These are phyloP conservation scores for Salticus scenicus DNA, from an alignment of 2,888 invertebrate species.

Conservation along the genomic window DNA sequence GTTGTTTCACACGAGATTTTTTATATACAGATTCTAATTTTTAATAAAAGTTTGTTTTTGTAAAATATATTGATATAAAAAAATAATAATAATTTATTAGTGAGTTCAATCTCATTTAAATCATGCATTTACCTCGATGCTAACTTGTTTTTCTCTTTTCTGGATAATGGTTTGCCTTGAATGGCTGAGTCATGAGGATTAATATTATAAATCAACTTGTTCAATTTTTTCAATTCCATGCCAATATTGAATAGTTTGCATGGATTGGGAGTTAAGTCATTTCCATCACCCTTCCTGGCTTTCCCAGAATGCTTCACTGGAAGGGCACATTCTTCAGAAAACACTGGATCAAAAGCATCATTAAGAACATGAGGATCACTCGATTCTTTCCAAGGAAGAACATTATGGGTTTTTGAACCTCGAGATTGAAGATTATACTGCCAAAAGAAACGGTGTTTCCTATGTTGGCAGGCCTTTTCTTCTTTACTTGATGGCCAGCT, in stretches of 20 bases:
- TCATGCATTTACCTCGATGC: constrained; percentile 93
- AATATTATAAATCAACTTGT: constrained; percentile 94
- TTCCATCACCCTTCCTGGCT: constrained; percentile 96
- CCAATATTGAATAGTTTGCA: constrained; percentile 92
- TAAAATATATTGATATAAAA: too few relatives aligned
- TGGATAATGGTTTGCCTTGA: constrained; percentile 90
- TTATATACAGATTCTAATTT: too few relatives aligned
- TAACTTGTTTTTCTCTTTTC: constrained; percentile 97
- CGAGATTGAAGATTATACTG: constrained; percentile 99
- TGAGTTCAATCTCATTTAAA: too few relatives aligned
- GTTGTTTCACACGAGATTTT: too few relatives aligned
- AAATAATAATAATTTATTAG: too few relatives aligned
- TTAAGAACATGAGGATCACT: constrained; percentile 91
- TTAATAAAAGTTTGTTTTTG: too few relatives aligned
- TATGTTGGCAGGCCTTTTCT: constrained; percentile 41
- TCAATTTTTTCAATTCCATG: constrained; percentile 91
- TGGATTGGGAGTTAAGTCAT: constrained; percentile 96
- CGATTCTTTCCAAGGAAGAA: constrained; percentile 24
- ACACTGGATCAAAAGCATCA: constrained; percentile 95
- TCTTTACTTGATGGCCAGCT: constrained; percentile 37
- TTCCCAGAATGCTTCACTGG: constrained; percentile 81
- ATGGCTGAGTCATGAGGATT: constrained; percentile 94
- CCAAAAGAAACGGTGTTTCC: constrained; percentile 90
- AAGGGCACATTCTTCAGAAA: constrained; percentile 92
- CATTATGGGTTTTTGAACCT: constrained; percentile 90